phyloP scores from a whole-genome alignment of 2,797 vertebrate species.

The Periparus ater region DNA sequence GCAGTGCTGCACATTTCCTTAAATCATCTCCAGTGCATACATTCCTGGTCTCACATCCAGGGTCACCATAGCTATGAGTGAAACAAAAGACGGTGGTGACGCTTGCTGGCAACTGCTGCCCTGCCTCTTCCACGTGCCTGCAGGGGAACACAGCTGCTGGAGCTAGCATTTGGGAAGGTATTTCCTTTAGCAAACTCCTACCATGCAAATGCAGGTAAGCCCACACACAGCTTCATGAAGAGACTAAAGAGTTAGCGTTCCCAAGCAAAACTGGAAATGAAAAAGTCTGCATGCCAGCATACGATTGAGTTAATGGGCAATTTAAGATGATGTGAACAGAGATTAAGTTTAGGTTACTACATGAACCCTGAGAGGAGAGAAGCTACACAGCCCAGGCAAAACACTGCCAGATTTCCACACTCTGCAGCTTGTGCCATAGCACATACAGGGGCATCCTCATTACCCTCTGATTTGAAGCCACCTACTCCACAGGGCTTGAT shows the following conservation, averaged over 20 bases:
- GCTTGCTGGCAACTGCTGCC: not conserved
- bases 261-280: not conserved
- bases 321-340: not conserved
- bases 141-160: not conserved
- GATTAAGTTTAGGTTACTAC: not conserved
- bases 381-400: not conserved
- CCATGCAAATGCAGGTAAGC: not conserved
- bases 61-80: constrained; percentile 22
- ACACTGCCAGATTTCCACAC: not conserved
- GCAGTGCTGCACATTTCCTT: not conserved
- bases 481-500: not conserved
- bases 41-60: constrained; percentile 22
- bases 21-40: constrained; percentile 18
- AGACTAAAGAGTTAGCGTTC: not conserved
- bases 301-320: not conserved
- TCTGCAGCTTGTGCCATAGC: not conserved
- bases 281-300: not conserved
- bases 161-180: not conserved
- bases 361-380: not conserved
- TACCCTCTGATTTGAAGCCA: not conserved
- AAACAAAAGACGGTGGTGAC: not conserved
- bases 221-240: not conserved
- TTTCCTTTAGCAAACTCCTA: not conserved
- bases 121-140: not conserved
- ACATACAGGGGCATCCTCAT: not conserved